Base-by-base conservation (phyloP, 1,140 invertebrate species). In the Leguminivora glycinivorella region DNA sequence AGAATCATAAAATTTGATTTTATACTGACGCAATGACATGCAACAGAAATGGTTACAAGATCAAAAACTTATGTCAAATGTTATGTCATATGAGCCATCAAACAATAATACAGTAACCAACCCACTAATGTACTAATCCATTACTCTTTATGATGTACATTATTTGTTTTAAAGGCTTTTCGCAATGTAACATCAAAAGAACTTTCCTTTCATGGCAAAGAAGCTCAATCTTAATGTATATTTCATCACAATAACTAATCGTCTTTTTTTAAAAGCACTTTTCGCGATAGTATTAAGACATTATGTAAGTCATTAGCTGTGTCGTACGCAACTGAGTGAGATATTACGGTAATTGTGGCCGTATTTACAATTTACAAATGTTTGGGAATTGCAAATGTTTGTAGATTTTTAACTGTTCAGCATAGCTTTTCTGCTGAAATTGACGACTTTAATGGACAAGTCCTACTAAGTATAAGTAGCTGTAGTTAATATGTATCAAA, bases 111-210 rank as follows among this genome's bases (percentile, higher is more conserved):
- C 26, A 60, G 58, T 31, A 29, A 26, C 58, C 26, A 19, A 22
- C 19, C 9, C 58, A 26, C 56, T 60, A 60, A 26, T 26, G 24
- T 4, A 60, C 29, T 22, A 17, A 63, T 17, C n/a, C 58, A 63
- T 63, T 63, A 63, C 58, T 17, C 26, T 63, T 29, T 63, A 63
- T 29, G 26, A 34, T 29, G 58, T 31, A 29, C 58, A 63, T 63
- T 63, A 63, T 25, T 63, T 63, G 58, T 63, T 63, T 63, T 63
- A 63, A 63, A 58, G 24, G 7, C 56, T 58, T 58, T 29, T 58
- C 25, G 56, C 56, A 58, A 63, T 31, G 58, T 63, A 63, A 31
- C 58, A 29, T 63, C 24, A 63, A 29, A 29, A 63, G 25, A 63
- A 63, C 58, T 63, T 63, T 63, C 58, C 26, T 6, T 29, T 29